Evolutionary conservation across 2,113 vertebrate species (phyloP), one percentile per base, ranked within the genome.

Genomic region (Rutilus rutilus): DNA sequence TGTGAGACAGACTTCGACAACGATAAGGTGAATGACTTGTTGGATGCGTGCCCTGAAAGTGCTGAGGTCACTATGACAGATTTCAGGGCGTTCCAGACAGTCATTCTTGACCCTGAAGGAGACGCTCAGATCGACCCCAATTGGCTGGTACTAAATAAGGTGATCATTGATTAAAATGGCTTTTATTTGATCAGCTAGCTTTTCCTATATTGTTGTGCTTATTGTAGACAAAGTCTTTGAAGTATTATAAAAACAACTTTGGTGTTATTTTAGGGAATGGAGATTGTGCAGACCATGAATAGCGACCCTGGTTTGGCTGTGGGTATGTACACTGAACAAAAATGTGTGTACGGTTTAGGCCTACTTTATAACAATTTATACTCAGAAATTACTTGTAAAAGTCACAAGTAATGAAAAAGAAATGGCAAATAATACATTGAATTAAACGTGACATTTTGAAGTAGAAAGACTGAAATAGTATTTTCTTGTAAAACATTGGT

Each of bases 61-160:
- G 95, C 96, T 5, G 96, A 97, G 91, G 93, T 97, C 90, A 97
- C 96, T 14, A 87, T 97, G 90, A 97, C 97, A 0, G 97, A 97
- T 91, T 97, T 97, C 93, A 93, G 97, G 64, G 96, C 97, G 57
- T 97, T 96, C 88, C 97, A 97, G 92, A 97, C 96, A 0, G 95
- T 97, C 39, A 95, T 97, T 79, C 90, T 97, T 85, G 97, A 97
- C 86, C 97, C 96, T 5, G 96, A 96, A 85, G 96, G 97, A 0
- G 97, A 97, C n/a, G 95, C 97, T 0, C 97, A 97, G 92, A 97
- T 97, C 3, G 96, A 97, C 90, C 97, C 97, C 83, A 97, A 96
- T 85, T 97, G 97, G 97, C 94, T 97, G 69, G 97, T 97, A 78
- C 91, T 97, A 67, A 97, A 97, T 88, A 95, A 96, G 94, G 97